Evolutionary conservation across 2,888 invertebrate genomes (phyloP), one percentile per base, ranked within the genome.

Genomic region (Arctia plantaginis): DNA sequence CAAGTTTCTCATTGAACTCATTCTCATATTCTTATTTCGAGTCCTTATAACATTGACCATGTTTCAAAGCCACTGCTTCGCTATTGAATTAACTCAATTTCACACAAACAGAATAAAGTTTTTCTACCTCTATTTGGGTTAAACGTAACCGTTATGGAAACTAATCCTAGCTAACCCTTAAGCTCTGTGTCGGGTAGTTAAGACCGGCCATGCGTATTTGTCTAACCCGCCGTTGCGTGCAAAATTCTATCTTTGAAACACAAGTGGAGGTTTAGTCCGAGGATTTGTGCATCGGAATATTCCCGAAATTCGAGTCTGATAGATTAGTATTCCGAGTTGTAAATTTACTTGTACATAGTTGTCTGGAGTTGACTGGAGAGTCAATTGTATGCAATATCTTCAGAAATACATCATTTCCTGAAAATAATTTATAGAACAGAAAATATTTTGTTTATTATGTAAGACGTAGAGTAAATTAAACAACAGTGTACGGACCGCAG

Each of bases 191-290:
- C 78, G 75, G 79, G 79, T 80, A 76, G 85, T 82, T 80, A 80
- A 69, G 77, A 75, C 79, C 83, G 74, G 23, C 76, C 85, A 83
- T 82, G 85, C 83, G 74, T 82, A 66, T 71, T 73, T 74, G 77
- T 65, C 75, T 75, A 71, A 76, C 71, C 59, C 78, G 39, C 1
- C 51, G 73, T 76, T 71, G 81, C 83, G 85, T 77, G 77, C 78
- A 66, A 80, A 83, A 81, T 85, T 82, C 77, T 75, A 85, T 85
- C 74, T 85, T 78, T 70, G 65, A 74, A 66, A 69, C 75, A 27
- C 33, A 71, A 66, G 69, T 66, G 65, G 51, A 64, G 72, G 55
- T 51, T 72, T 77, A 74, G 72, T 73, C 69, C 72, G 27, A 69
- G 70, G 69, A 79, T 73, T 76, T 72, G 66, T 39, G 70, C 80